These are phyloP conservation scores for Neolamprologus ventralis DNA, from an alignment of 2,113 vertebrate species.

Conservation along the genomic window DNA sequence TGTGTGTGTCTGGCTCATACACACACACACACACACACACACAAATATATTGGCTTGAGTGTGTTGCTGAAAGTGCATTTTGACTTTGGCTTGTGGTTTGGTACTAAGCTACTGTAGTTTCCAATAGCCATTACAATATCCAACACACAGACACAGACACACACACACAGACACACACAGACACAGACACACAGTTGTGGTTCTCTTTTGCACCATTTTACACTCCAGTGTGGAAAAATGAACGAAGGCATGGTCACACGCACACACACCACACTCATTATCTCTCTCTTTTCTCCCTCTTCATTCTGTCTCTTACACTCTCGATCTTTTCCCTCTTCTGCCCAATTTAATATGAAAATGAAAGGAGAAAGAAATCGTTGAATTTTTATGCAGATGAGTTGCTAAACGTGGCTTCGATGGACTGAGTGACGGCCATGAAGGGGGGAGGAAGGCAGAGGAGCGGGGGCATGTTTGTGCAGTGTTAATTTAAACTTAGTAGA, in stretches of 20 bases:
- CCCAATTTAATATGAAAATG: slow-evolving; percentile 36
- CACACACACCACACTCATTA: neutral
- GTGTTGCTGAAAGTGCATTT: slow-evolving; percentile 39
- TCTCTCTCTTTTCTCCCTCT: neutral
- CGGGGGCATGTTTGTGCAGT: neutral
- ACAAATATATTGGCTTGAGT: neutral
- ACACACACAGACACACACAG: neutral
- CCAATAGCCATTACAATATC: slow-evolving; percentile 34
- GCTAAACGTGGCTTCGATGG: slow-evolving; percentile 21
- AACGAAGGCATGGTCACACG: neutral
- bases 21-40: neutral
- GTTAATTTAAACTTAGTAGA: neutral
- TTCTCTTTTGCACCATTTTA: neutral
- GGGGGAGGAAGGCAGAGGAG: neutral
- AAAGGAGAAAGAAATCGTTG: slow-evolving; percentile 38
- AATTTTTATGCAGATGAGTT: slow-evolving; percentile 59
- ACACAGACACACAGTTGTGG: neutral
- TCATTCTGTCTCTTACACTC: neutral
- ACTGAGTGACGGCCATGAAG: neutral
- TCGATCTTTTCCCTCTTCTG: neutral
- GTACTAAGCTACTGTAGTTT: slow-evolving; percentile 6
- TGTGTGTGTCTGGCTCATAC: neutral
- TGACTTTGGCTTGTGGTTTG: slow-evolving; percentile 30
- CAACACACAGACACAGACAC: neutral
- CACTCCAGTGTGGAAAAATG: slow-evolving; percentile 30